A percentile compares a stretch with the other conserved stretches of the same genome.
Conservation (phyloP, 2,888 invertebrate genomes). For the Himalopsyche tibetana region DNA sequence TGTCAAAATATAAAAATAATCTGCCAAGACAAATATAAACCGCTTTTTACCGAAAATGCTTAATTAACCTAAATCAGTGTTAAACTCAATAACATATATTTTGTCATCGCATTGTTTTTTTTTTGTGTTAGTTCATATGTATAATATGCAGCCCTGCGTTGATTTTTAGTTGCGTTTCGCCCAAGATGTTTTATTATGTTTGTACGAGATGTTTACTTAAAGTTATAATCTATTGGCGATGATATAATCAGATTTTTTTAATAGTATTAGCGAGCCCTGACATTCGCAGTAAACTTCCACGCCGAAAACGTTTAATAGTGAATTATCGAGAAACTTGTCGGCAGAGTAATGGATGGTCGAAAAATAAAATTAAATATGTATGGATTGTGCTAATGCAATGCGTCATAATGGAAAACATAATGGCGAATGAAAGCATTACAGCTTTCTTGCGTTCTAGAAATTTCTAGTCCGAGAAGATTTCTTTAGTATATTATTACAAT, state of each 20-base stretch:
- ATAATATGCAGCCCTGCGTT: no score
- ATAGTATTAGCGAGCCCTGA: not conserved
- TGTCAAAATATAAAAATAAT: no score
- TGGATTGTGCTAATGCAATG: not conserved
- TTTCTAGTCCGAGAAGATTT: not conserved
- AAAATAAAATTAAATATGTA: not conserved
- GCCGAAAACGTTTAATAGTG: not conserved
- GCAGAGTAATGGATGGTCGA: not conserved
- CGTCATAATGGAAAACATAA: not conserved
- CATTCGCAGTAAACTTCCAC: not conserved
- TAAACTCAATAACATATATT: no score
- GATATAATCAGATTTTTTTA: not conserved
- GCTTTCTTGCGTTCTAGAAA: not conserved
- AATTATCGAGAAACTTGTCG: not conserved
- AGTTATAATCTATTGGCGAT: not conserved
- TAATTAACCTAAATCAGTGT: no score
- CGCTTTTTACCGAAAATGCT: no score
- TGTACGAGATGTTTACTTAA: not conserved
- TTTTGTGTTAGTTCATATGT: no score
- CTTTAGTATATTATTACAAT: no score
- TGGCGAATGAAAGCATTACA: not conserved
- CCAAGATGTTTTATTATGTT: not conserved
- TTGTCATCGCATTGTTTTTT: no score
- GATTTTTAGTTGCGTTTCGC: not conserved
- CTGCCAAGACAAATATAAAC: no score